Evolutionary conservation across 1,140 invertebrate species (phyloP).

Genomic region (Lasioglossum albipes): DNA sequence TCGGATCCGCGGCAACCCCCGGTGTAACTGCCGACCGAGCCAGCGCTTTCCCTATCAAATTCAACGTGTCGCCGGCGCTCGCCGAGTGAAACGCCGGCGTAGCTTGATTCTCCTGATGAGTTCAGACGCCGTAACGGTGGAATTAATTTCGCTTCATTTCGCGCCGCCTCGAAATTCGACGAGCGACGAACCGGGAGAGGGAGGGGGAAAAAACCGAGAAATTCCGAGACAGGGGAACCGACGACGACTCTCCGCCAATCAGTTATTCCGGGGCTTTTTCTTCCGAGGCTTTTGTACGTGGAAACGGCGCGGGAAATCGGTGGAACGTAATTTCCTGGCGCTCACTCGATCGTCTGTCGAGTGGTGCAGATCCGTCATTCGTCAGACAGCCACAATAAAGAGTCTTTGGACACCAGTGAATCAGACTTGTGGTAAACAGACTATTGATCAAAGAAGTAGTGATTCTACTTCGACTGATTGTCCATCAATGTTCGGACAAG

Average conservation of each 20-base stretch:
- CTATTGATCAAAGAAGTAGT: too few relatives aligned
- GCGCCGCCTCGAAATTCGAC: conserved; percentile 45
- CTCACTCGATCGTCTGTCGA: too few relatives aligned
- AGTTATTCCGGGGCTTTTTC: not conserved
- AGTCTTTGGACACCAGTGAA: too few relatives aligned
- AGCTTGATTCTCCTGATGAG: conserved; percentile 62
- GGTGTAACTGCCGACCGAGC: conserved; percentile 32
- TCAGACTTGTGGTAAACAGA: too few relatives aligned
- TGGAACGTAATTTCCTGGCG: too few relatives aligned
- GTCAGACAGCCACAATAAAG: too few relatives aligned
- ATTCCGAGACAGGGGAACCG: not conserved
- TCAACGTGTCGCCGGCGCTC: conserved; percentile 48
- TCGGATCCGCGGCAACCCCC: conserved; percentile 44
- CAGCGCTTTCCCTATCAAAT: conserved; percentile 52
- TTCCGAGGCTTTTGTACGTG: too few relatives aligned
- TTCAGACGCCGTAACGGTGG: conserved; percentile 58
- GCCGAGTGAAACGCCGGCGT: conserved; percentile 37
- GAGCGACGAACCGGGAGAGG: not conserved
- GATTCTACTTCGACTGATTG: too few relatives aligned
- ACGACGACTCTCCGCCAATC: not conserved
- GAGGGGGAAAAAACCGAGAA: not conserved
- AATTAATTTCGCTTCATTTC: conserved; percentile 67
- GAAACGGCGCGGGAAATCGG: too few relatives aligned
- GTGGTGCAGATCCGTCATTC: too few relatives aligned
- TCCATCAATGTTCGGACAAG: too few relatives aligned